These are phyloP conservation scores for Holacanthella duospinosa DNA, from an alignment of 2,888 invertebrate genomes.

Conservation along the genomic window DNA sequence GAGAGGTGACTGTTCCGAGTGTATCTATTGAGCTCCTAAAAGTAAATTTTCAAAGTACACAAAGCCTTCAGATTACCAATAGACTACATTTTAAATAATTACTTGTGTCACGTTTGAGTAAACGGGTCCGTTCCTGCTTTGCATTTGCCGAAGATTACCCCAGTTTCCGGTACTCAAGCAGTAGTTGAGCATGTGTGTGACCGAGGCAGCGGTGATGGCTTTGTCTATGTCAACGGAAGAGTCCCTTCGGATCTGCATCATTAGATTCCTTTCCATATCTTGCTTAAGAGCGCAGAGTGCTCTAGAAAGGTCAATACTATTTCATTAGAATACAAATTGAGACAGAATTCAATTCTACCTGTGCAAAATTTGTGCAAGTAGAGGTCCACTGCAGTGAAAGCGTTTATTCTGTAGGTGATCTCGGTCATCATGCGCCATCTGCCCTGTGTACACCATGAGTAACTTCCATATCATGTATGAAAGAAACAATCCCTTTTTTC, in stretches of 20 bases:
- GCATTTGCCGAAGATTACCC: slow-evolving; percentile 53
- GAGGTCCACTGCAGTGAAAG: slow-evolving; percentile 51
- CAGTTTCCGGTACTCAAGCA: slow-evolving; percentile 55
- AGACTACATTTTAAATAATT: too few relatives aligned
- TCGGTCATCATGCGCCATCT: slow-evolving; percentile 50
- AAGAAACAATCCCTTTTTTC: slow-evolving; percentile 50
- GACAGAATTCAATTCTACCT: background rate
- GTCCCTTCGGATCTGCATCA: background rate
- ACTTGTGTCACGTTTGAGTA: background rate
- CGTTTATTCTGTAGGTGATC: slow-evolving; percentile 55
- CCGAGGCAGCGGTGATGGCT: slow-evolving; percentile 48
- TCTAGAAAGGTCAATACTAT: background rate
- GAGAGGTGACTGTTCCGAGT: slow-evolving; percentile 50
- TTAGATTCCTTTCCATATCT: background rate
- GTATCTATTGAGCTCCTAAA: slow-evolving; percentile 15
- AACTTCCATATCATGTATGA: slow-evolving; percentile 53
- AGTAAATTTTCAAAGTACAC: too few relatives aligned
- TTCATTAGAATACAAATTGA: background rate
- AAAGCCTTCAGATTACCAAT: background rate
- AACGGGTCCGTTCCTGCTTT: background rate
- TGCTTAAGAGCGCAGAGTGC: background rate
- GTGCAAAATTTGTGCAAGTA: slow-evolving; percentile 49
- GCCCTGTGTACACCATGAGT: slow-evolving; percentile 46
- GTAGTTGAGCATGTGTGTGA: slow-evolving; percentile 51
- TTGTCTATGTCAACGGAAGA: slow-evolving; percentile 46